These are phyloP conservation scores for Anoplophora glabripennis DNA, from an alignment of 1,140 invertebrate species.

Conservation along the genomic window DNA sequence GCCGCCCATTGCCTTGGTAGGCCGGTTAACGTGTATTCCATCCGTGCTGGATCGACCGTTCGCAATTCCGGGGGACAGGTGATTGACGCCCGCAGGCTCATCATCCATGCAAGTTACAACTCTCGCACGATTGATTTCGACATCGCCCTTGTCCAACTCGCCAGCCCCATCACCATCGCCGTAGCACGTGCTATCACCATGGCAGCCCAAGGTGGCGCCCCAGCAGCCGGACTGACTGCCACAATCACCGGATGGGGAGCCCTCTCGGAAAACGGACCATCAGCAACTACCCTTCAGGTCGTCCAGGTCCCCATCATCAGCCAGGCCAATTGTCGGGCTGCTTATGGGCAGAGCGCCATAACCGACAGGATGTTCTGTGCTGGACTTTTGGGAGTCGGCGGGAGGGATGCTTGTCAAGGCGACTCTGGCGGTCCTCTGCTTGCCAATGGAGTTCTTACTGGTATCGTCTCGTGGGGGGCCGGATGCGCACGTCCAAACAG, in stretches of 20 bases:
- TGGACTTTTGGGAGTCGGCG: slow-evolving; percentile 41
- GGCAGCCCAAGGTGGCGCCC: slow-evolving; percentile 10
- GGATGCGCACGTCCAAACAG: slow-evolving; percentile 25
- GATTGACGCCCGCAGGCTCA: background rate
- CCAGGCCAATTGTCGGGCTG: slow-evolving; percentile 5
- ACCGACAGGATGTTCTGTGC: slow-evolving; percentile 47
- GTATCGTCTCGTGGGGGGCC: slow-evolving; percentile 60
- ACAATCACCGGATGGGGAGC: slow-evolving; percentile 39
- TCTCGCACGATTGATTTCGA: slow-evolving; percentile 43
- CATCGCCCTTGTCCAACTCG: slow-evolving; percentile 41
- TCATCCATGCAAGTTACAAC: slow-evolving; percentile 41
- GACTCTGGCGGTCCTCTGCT: slow-evolving; percentile 64
- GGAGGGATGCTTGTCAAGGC: slow-evolving; percentile 61
- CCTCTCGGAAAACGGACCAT: slow-evolving; percentile 16
- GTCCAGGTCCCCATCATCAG: slow-evolving; percentile 7
- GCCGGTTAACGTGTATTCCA: background rate
- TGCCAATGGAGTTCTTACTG: slow-evolving; percentile 46
- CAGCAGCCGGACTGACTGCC: background rate
- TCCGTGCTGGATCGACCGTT: slow-evolving; percentile 4
- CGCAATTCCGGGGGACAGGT: background rate
- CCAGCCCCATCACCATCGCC: background rate
- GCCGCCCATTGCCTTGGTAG: slow-evolving; percentile 19
- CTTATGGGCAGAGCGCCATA: slow-evolving; percentile 33
- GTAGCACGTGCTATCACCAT: background rate
- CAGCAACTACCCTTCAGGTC: slow-evolving; percentile 3